Evolutionary conservation across 1,140 invertebrate species (phyloP).

Genomic region (Magallana angulata): DNA sequence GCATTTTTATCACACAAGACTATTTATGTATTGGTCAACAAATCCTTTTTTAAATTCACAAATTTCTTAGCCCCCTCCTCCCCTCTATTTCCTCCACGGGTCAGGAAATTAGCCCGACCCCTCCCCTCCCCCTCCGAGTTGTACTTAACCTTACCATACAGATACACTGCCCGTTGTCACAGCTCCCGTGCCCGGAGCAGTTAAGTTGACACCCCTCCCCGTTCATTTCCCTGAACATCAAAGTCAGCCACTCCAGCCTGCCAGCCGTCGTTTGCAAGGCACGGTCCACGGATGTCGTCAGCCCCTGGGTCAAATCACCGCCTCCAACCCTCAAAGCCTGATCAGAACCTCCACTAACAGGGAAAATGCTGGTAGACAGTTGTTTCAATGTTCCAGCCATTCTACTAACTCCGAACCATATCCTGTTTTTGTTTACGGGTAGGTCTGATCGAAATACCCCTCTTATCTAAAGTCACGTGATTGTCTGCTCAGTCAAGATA

Average conservation of each 20-base stretch:
- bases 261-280: conserved; percentile 1
- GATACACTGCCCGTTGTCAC: conserved; percentile 92
- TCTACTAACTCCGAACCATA: background rate
- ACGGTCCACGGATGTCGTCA: background rate
- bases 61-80: no score
- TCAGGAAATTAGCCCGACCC: no score
- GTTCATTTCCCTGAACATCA: conserved; percentile 21
- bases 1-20: no score
- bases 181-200: conserved; percentile 94
- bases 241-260: conserved; percentile 6
- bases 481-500: conserved; percentile 10
- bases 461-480: background rate
- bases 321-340: background rate
- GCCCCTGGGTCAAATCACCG: background rate
- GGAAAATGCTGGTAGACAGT: background rate
- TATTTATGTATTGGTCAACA: no score
- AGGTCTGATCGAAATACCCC: background rate
- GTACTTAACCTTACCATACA: conserved; percentile 87
- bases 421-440: conserved; percentile 29
- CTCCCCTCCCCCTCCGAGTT: no score
- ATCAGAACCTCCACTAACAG: background rate
- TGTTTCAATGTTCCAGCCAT: background rate
- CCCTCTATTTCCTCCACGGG: no score
- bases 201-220: conserved; percentile 79
- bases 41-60: no score